Percentiles rank a stretch among this genome's conserved stretches.
phyloP scores from a whole-genome alignment of 1,140 invertebrate genomes.

The Drosophila trapezifrons region DNA sequence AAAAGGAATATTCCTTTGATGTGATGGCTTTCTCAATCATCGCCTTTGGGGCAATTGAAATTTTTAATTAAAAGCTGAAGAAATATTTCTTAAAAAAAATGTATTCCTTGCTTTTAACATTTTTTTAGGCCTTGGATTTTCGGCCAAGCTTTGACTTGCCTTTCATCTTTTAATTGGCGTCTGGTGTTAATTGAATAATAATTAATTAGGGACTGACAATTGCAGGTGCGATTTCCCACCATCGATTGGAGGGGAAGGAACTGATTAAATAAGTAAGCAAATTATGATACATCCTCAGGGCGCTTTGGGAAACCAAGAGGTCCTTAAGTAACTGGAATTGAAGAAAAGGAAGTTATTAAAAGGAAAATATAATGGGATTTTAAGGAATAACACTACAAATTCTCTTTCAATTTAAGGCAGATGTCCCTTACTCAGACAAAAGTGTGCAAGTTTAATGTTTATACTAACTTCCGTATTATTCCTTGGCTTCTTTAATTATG shows the following conservation, averaged over 20 bases:
- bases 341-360: no score
- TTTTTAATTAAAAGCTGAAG: conserved; percentile 36
- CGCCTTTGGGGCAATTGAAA: conserved; percentile 1
- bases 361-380: no score
- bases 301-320: not conserved
- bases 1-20: conserved; percentile 18
- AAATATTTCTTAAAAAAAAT: not conserved
- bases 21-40: not conserved
- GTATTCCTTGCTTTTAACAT: not conserved
- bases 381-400: no score
- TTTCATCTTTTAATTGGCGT: conserved; percentile 38
- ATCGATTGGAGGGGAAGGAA: not conserved
- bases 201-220: conserved; percentile 45
- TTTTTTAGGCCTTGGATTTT: not conserved
- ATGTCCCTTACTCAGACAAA: no score
- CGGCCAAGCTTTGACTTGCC: conserved; percentile 10
- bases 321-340: not conserved
- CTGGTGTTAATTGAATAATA: conserved; percentile 43
- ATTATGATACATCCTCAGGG: not conserved
- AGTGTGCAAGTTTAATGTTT: no score
- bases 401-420: no score
- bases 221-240: conserved; percentile 15
- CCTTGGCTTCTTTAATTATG: no score
- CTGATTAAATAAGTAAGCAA: conserved; percentile 1
- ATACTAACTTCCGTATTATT: no score